These are phyloP conservation scores for Tiliacea aurago DNA, from an alignment of 2,888 invertebrate genomes.

Conservation along the genomic window DNA sequence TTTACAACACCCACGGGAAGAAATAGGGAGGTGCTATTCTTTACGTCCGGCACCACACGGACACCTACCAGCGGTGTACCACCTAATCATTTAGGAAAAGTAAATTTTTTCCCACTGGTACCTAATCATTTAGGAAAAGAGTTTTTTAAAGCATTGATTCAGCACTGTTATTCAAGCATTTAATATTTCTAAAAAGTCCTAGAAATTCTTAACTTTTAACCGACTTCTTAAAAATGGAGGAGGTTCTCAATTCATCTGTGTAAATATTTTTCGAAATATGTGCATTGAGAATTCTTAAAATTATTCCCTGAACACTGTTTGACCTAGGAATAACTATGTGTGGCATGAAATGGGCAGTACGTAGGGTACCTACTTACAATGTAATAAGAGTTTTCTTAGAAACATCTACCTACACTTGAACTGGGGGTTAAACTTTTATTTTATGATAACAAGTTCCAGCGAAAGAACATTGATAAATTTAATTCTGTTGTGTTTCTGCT, in stretches of 20 bases:
- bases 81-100: neutral
- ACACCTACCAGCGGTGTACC: too few species aligned
- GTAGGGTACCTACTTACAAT: neutral
- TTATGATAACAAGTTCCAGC: neutral
- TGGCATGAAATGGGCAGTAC: neutral
- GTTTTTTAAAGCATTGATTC: neutral
- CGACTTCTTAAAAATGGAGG: too few species aligned
- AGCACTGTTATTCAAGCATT: neutral
- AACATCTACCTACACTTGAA: neutral
- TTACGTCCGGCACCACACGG: too few species aligned
- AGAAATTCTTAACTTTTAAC: too few species aligned
- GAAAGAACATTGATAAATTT: neutral
- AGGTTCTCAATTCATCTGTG: too few species aligned
- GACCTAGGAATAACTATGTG: too few species aligned
- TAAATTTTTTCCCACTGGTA: too few species aligned
- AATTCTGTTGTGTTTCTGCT: neutral
- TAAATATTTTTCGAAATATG: too few species aligned
- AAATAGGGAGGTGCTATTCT: too few species aligned
- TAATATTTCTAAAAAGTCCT: too few species aligned
- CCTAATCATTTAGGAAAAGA: too few species aligned
- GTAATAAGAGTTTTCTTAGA: neutral
- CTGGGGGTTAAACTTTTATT: neutral
- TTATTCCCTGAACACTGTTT: neutral
- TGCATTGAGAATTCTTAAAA: neutral
- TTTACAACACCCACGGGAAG: too few species aligned